Base-by-base conservation (phyloP, 2,888 invertebrate species). In the Suillia variegata region DNA sequence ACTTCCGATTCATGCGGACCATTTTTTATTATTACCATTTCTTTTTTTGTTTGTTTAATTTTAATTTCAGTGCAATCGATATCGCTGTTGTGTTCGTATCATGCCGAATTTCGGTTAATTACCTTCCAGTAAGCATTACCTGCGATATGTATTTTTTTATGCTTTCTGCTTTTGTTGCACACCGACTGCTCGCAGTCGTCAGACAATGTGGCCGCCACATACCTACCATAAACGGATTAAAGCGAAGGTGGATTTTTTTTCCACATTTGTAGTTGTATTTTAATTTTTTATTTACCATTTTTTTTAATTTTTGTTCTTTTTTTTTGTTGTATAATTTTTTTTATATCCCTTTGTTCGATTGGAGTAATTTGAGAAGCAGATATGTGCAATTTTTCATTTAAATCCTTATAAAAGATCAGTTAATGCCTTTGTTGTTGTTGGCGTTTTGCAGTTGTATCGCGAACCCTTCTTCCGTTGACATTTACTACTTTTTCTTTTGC, bases 71-170 rank as follows among this genome's bases (percentile, higher is more conserved):
- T 38, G 38, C 6, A 38, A 38, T 38, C 38, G 38, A 38, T 38
- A 38, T 38, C 38, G 6, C n/a, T 38, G 38, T 38, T n/a, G 38
- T 38, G 38, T 38, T 38, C 38, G 38, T 38, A n/a, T n/a, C n/a
- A 13, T n/a, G 38, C 38, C n/a, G 38, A 13, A 38, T 38, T 38
- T 8, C n/a, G n/a, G 38, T 13, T 38, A 38, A 38, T 38, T 38
- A 38, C 38, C 38, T 38, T 38, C n/a, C n/a, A n/a, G 38, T n/a
- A n/a, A 38, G 38, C 38, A 38, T 38, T 38, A 38, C 10, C 26
- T 26, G 26, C 10, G 26, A 6, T 26, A 10, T 26, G 26, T 26
- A 26, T 26, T 38, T 38, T 38, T 5, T 38, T 13, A 3, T n/a
- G 38, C 38, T 38, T 38, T 26, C 26, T 26, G 26, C 26, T n/a